Evolutionary conservation across 1,140 invertebrate species (phyloP), one percentile per base, ranked within the genome.

Genomic region (Pachypeltis micranthus): DNA sequence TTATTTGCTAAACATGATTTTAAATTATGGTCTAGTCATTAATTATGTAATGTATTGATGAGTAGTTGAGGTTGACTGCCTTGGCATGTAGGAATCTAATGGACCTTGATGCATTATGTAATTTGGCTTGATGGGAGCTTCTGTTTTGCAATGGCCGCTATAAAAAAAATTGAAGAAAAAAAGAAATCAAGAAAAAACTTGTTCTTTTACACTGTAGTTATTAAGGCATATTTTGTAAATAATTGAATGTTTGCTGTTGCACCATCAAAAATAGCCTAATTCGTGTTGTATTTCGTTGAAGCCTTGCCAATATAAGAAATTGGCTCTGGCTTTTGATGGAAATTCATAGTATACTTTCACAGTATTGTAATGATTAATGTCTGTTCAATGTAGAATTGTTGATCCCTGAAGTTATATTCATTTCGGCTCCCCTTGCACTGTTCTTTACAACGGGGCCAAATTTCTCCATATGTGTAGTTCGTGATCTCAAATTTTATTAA

Each of bases 401-500:
- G 47, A 29, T 31, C 31, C 16, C 31, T 29, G 10, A 25, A 14
- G 26, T 31, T 16, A 19, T 59, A 27, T 29, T 31, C n/a, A 59
- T 59, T 59, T 29, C n/a, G 16, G 29, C 26, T 59, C n/a, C 47
- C 47, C 47, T 51, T 51, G 47, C 2, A 25, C 31, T 59, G 26
- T 31, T 59, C n/a, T 31, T 59, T 59, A 10, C 29, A 59, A 14
- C 14, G 57, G 57, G 57, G 57, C 57, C 57, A 59, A 59, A 59
- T 28, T 28, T 59, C 14, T 59, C 28, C n/a, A 24, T 16, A 16
- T 34, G 31, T 19, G 26, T 59, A 59, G 57, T 59, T 59, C 24
- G 57, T 59, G 57, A 59, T 59, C 57, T 59, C 57, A 59, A 25
- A 59, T 31, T 59, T 28, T 29, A 59, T 47, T 47, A 19, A 59